These are phyloP conservation scores for Ctenodactylus gundi DNA, from an alignment of 2,113 vertebrate species.

Conservation along the genomic window DNA sequence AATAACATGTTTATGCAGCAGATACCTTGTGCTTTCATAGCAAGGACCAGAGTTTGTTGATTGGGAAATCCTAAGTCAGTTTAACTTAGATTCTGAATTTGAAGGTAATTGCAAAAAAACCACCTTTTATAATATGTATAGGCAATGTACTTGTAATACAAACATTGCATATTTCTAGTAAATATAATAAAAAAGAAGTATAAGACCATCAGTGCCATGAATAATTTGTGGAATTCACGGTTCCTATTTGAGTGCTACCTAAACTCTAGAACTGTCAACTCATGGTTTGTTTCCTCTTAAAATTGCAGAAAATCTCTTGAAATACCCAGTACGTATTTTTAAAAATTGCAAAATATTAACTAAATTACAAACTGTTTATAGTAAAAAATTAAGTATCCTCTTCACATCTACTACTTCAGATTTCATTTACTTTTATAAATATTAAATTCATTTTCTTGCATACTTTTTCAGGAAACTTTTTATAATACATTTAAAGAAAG, in stretches of 20 bases:
- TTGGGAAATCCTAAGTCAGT: not conserved
- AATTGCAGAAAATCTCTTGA: not conserved
- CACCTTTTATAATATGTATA: not conserved
- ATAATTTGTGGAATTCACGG: not conserved
- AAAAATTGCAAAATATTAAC: not conserved
- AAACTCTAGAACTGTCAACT: not conserved
- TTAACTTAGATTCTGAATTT: not conserved
- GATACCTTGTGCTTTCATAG: not conserved
- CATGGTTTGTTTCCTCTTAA: not conserved
- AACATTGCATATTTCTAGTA: not conserved
- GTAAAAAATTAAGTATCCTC: not conserved
- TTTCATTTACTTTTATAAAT: not conserved
- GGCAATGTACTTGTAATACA: not conserved
- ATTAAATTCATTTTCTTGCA: not conserved
- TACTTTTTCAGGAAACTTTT: not conserved
- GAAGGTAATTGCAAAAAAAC: not conserved
- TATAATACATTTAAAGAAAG: not conserved
- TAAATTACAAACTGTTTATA: not conserved
- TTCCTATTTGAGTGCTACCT: not conserved
- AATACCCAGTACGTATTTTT: not conserved
- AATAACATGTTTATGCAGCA: not conserved
- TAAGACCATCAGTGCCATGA: not conserved
- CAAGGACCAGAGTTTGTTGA: not conserved
- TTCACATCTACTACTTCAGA: not conserved
- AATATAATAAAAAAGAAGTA: not conserved